Base-by-base conservation (phyloP, 2,113 vertebrate species). In the Rhea pennata region DNA sequence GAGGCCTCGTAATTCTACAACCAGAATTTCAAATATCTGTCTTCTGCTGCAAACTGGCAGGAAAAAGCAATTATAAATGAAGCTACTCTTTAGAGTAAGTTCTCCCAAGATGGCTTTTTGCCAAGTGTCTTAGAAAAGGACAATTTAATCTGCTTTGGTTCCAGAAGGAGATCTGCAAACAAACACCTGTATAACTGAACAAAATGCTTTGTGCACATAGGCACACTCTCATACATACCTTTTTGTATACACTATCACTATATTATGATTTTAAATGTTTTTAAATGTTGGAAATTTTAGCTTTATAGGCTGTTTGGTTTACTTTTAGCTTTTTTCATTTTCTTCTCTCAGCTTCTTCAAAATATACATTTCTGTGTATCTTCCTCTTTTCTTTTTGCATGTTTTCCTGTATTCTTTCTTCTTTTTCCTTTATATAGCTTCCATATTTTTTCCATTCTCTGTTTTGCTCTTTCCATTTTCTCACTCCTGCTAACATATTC, bases 171-270 rank as follows among this genome's bases (percentile, higher is more conserved):
- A 77, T 23, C 42, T 90, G 46, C 15, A 50, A 8, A 20, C 15
- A 70, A 17, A 54, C 22, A 66, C 9, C 10, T 42, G 11, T 14
- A 70, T 19, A n/a, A 74, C 54, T 78, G 51, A 87, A 82, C 15
- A 82, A 86, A 87, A 61, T 21, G 5, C 15, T 2, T 0, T 13
- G 14, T 64, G 44, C 31, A 46, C 0, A 0, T 31, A 64, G 11
- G 9, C 48, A 73, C 9, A 7, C 11, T 85, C 0, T 0, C 10
- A 27, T 44, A 31, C 1, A 0, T 31, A 24, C 9, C 46, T 74
- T 62, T 33, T 42, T 75, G 14, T 67, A 62, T 24, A 83, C 3
- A 10, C 13, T 16, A 5, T 50, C 42, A 15, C n/a, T 64, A 54
- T 6, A 12, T 10, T 66, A 83, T 89, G 26, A 80, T 39, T 92